Evolutionary conservation across 2,888 invertebrate species (phyloP), one percentile per base, ranked within the genome.

Genomic region (Phanerotoma sp.): DNA sequence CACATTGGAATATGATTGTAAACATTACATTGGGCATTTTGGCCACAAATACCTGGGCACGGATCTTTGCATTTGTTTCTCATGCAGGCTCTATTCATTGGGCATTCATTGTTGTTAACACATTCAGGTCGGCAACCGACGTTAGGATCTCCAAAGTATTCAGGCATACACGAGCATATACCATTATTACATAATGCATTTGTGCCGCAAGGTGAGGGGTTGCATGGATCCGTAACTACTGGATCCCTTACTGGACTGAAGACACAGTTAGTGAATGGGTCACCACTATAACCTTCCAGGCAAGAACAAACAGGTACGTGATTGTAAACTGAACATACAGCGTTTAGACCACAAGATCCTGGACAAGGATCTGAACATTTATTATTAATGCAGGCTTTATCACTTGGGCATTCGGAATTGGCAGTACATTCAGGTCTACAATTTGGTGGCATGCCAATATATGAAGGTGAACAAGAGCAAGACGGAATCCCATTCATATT

Each of bases 261-360:
- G 21, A 58, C 30, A 71, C 89, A 92, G 67, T 86, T 87, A 66
- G 84, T 84, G 78, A 91, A 91, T 58, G 93, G 91, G 82, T 93
- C 91, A 40, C 93, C 93, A 9, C 85, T 86, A 74, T 86, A 91
- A 66, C 88, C 88, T 59, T 85, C 83, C 63, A 85, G 79, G 73
- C 93, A 93, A 65, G 86, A 86, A 75, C 93, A 93, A 64, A 87
- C 80, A 13, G 93, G 91, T 67, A 87, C 85, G 78, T 93, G 93
- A 74, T 88, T 88, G 66, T 88, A 83, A 62, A 91, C 91, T 63
- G 82, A 81, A 75, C 93, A 93, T 63, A 83, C 82, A n/a, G 93
- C 86, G 69, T 86, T 85, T 47, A 82, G 78, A 30, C 93, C 93
- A 74, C 93, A 92, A 47, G 90, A 88, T 40, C 91, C 91, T 58